Percentiles rank a stretch among this genome's conserved stretches.
Conservation (phyloP, 2,888 invertebrate species). For the Tanaodytes sp. region DNA sequence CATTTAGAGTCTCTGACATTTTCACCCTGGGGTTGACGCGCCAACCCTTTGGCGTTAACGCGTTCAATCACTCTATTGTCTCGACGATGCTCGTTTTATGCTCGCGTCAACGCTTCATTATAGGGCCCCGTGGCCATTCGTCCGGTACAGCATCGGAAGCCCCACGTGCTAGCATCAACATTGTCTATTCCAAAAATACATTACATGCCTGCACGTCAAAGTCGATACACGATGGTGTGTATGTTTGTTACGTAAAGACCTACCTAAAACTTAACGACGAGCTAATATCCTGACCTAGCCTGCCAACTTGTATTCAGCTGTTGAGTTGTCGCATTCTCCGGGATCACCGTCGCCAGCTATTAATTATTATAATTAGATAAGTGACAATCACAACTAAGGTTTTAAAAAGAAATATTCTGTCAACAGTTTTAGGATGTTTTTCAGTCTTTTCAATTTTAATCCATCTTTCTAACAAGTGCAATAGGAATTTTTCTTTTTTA, state of each 20-base stretch:
- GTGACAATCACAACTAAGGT: no score
- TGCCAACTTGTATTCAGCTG: background rate
- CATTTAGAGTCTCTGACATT: conserved; percentile 70
- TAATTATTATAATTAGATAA: no score
- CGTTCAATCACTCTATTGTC: conserved; percentile 72
- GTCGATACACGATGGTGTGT: conserved; percentile 16
- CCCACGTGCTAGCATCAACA: conserved; percentile 68
- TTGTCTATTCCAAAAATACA: conserved; percentile 71
- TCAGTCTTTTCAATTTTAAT: no score
- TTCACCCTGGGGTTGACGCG: conserved; percentile 71
- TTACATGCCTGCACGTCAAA: conserved; percentile 68
- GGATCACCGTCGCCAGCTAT: no score
- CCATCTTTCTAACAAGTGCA: no score
- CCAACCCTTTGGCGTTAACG: conserved; percentile 70
- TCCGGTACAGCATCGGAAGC: conserved; percentile 66
- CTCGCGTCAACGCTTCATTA: conserved; percentile 72
- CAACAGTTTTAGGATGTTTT: no score
- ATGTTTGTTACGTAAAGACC: conserved; percentile 29
- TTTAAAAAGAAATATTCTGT: no score
- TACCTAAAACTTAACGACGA: conserved; percentile 25
- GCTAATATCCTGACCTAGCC: conserved; percentile 39
- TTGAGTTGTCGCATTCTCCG: no score
- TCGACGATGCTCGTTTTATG: conserved; percentile 69
- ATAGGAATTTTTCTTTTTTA: no score
- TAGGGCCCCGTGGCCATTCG: conserved; percentile 65